Conservation (phyloP, 2,888 invertebrate species). For the Eupithecia insigniata region DNA sequence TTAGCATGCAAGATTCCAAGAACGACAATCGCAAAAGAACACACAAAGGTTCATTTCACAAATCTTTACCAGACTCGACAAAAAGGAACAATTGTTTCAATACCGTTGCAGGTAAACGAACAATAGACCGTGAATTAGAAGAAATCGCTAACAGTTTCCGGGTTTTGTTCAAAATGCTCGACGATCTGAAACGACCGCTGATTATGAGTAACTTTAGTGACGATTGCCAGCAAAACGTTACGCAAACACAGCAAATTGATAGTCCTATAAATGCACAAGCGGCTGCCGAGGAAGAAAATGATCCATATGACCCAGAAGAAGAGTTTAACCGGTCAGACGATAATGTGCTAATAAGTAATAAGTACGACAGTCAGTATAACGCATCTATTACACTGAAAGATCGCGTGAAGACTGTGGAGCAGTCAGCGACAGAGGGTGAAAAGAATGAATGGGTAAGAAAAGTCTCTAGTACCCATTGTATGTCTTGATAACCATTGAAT, state of each 20-base stretch:
- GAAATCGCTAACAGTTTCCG: constrained; percentile 59
- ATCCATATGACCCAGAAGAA: constrained; percentile 40
- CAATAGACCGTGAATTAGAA: constrained; percentile 52
- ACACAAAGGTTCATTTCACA: constrained; percentile 50
- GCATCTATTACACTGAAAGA: constrained; percentile 25
- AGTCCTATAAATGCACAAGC: constrained; percentile 20
- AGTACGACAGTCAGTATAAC: constrained; percentile 49
- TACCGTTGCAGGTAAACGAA: constrained; percentile 36
- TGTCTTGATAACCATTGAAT: background rate
- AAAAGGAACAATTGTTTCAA: constrained; percentile 49
- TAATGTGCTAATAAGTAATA: constrained; percentile 61
- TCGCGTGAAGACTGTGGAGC: constrained; percentile 9
- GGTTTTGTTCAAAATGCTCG: constrained; percentile 56
- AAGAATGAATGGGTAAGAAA: constrained; percentile 54
- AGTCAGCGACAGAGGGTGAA: constrained; percentile 11
- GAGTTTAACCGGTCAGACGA: constrained; percentile 61
- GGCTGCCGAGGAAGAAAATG: constrained; percentile 28
- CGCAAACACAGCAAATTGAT: constrained; percentile 10
- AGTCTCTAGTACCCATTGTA: background rate
- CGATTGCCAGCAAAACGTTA: constrained; percentile 16
- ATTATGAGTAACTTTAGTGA: constrained; percentile 21
- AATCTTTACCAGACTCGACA: constrained; percentile 61
- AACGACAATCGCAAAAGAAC: constrained; percentile 51
- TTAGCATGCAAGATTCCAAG: constrained; percentile 49
- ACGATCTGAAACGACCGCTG: constrained; percentile 52